These are phyloP conservation scores for Catagonus wagneri DNA, from an alignment of 2,113 vertebrate genomes.

Conservation along the genomic window DNA sequence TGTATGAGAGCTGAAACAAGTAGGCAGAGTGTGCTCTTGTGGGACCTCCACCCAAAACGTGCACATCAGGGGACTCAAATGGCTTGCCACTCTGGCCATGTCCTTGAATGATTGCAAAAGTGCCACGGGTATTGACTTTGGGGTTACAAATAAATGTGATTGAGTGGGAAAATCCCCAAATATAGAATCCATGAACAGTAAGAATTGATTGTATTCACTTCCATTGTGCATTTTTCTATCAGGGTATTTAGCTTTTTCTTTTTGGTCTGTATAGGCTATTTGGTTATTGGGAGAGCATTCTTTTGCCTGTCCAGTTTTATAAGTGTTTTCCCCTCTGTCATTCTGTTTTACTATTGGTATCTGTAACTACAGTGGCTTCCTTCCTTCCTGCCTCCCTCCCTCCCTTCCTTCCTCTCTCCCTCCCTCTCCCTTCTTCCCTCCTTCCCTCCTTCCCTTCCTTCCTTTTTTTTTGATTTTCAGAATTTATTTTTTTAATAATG, in stretches of 20 bases:
- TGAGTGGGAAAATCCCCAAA: background rate
- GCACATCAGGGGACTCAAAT: background rate
- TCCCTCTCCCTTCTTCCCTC: too few relatives aligned
- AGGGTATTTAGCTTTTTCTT: background rate
- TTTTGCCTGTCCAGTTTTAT: background rate
- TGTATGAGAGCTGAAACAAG: background rate
- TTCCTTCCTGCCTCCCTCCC: too few relatives aligned
- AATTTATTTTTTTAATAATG: too few relatives aligned
- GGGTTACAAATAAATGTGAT: background rate
- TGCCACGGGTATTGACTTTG: background rate
- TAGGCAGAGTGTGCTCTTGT: background rate
- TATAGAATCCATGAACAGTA: background rate
- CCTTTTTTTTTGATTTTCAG: too few relatives aligned
- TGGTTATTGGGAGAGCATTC: background rate
- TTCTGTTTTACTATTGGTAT: background rate
- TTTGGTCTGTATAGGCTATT: background rate
- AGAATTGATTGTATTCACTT: background rate
- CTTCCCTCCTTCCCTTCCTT: too few relatives aligned
- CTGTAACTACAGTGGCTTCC: background rate
- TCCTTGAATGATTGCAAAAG: background rate
- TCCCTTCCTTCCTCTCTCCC: too few relatives aligned
- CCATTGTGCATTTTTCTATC: background rate
- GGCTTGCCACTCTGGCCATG: background rate
- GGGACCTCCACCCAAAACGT: background rate
- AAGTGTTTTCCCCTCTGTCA: background rate